Conservation (phyloP, 2,797 vertebrate species). For the Taenioides sp. region DNA sequence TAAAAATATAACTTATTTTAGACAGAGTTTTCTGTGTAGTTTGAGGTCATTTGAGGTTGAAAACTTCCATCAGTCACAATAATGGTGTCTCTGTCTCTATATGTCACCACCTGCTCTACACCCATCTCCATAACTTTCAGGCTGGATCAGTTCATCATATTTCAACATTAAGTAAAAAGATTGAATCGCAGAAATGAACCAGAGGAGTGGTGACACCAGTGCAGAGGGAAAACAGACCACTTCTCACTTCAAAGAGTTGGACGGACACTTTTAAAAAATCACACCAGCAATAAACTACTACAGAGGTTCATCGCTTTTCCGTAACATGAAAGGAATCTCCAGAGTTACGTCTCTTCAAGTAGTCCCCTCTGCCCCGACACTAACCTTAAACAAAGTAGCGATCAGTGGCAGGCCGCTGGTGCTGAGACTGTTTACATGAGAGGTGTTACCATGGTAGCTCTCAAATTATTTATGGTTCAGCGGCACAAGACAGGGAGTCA, state of each 20-base stretch:
- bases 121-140: background rate
- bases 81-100: slow-evolving; percentile 2
- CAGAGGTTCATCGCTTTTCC: slow-evolving; percentile 71
- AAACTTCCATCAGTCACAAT: background rate
- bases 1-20: background rate
- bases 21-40: slow-evolving; percentile 2
- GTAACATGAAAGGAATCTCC: slow-evolving; percentile 72
- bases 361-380: slow-evolving; percentile 45
- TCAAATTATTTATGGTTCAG: slow-evolving; percentile 69
- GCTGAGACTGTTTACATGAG: slow-evolving; percentile 56
- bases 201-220: slow-evolving; percentile 61
- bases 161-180: slow-evolving; percentile 29
- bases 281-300: slow-evolving; percentile 74
- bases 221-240: slow-evolving; percentile 69
- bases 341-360: slow-evolving; percentile 57
- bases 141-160: background rate
- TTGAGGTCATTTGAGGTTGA: background rate
- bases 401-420: slow-evolving; percentile 43
- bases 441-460: slow-evolving; percentile 61
- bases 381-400: slow-evolving; percentile 53
- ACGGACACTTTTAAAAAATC: slow-evolving; percentile 72
- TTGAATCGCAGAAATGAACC: slow-evolving; percentile 65
- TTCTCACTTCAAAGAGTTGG: slow-evolving; percentile 75
- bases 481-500: slow-evolving; percentile 43
- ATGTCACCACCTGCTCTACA: background rate